These are phyloP conservation scores for Echinometra lucunter DNA, from an alignment of 53 echinoderm and acorn worm species.

Conservation along the genomic window DNA sequence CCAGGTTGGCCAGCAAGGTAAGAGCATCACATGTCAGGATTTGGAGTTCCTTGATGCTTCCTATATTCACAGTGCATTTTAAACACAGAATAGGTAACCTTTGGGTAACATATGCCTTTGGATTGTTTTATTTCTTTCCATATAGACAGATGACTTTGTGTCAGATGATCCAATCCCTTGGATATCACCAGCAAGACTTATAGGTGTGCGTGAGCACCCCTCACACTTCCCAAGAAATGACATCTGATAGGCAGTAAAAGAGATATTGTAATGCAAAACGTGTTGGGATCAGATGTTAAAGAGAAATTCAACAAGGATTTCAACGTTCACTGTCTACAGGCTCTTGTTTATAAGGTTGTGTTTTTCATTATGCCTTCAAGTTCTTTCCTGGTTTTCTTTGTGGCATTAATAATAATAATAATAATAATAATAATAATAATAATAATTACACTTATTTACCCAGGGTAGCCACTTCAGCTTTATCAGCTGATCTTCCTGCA, in stretches of 20 bases:
- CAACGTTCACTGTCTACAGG: background rate
- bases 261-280: constrained; percentile 16
- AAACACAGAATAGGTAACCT: no score
- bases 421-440: no score
- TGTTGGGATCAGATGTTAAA: constrained; percentile 1
- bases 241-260: background rate
- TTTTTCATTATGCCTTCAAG: background rate
- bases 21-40: no score
- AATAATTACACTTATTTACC: no score
- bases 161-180: background rate
- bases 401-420: background rate
- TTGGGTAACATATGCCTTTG: no score
- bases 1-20: no score
- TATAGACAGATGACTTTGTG: background rate
- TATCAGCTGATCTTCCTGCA: no score
- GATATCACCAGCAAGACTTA: background rate
- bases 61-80: no score
- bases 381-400: background rate
- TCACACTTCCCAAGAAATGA: background rate
- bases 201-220: background rate
- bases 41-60: no score
- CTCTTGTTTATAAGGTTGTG: background rate
- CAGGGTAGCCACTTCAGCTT: no score
- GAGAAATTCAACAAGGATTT: background rate
- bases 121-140: background rate